These are phyloP conservation scores for Polyommatus icarus DNA, from an alignment of 2,888 invertebrate species.

Conservation along the genomic window DNA sequence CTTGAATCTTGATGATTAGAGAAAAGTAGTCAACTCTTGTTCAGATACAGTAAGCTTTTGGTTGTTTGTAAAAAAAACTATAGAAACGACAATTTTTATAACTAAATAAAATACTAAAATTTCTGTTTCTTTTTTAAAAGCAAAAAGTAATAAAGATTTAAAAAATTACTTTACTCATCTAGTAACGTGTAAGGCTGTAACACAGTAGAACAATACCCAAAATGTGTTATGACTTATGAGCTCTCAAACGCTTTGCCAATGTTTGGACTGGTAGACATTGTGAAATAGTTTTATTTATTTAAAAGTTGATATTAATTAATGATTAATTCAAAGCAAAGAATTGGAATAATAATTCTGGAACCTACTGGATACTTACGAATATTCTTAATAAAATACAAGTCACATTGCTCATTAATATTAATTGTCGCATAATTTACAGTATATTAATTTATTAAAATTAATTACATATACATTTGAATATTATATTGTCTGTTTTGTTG, in stretches of 20 bases:
- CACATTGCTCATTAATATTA: conserved; percentile 19
- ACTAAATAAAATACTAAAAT: too few relatives aligned
- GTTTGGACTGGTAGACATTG: background rate
- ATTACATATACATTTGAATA: background rate
- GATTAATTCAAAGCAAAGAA: background rate
- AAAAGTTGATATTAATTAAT: background rate
- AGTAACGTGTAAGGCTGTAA: too few relatives aligned
- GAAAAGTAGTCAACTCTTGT: too few relatives aligned
- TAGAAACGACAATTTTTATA: too few relatives aligned
- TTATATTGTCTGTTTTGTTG: background rate
- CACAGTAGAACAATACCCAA: too few relatives aligned
- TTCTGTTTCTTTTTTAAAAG: too few relatives aligned
- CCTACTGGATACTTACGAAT: background rate
- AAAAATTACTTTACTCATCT: too few relatives aligned
- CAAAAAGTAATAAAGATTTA: too few relatives aligned
- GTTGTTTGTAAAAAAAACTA: too few relatives aligned
- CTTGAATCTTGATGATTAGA: too few relatives aligned
- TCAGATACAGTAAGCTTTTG: too few relatives aligned
- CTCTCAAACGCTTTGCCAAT: background rate
- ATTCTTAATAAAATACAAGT: background rate
- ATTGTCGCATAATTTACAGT: background rate
- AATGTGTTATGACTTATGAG: too few relatives aligned
- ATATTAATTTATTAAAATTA: conserved; percentile 3
- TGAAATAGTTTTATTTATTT: background rate
- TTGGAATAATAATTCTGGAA: background rate